These are phyloP conservation scores for Cosmia trapezina DNA, from an alignment of 2,888 invertebrate genomes.

Conservation along the genomic window DNA sequence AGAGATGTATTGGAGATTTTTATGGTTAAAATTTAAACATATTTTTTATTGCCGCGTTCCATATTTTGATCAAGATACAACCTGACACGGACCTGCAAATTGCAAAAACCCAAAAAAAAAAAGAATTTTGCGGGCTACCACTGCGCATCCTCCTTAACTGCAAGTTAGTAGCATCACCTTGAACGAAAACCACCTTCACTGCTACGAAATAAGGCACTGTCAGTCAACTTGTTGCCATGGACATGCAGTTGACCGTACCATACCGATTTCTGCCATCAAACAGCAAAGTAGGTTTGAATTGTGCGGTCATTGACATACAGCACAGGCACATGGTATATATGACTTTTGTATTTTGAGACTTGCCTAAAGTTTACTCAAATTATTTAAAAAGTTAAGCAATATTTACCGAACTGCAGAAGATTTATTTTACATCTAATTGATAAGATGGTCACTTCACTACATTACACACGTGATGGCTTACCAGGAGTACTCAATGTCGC, in stretches of 20 bases:
- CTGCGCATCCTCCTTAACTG: too few relatives aligned
- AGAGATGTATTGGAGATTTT: too few relatives aligned
- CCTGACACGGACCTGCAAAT: too few relatives aligned
- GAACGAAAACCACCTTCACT: not conserved
- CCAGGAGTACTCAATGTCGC: conserved; percentile 84
- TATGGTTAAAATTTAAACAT: too few relatives aligned
- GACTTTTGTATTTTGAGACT: not conserved
- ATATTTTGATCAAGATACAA: too few relatives aligned
- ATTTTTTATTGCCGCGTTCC: too few relatives aligned
- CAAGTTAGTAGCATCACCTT: not conserved
- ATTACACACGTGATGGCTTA: conserved; percentile 60
- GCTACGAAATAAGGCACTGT: not conserved
- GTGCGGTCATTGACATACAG: not conserved
- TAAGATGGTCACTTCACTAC: not conserved
- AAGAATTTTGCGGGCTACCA: too few relatives aligned
- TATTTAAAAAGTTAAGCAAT: not conserved
- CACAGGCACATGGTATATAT: not conserved
- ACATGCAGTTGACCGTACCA: not conserved
- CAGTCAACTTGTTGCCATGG: not conserved
- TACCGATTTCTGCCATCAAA: not conserved
- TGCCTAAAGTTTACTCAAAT: not conserved
- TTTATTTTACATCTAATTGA: not conserved
- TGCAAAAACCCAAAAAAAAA: too few relatives aligned
- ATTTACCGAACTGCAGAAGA: not conserved
- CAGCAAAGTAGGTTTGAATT: not conserved